Evolutionary conservation across 2,888 invertebrate genomes (phyloP).

Genomic region (Sphaerophoria rueppellii): DNA sequence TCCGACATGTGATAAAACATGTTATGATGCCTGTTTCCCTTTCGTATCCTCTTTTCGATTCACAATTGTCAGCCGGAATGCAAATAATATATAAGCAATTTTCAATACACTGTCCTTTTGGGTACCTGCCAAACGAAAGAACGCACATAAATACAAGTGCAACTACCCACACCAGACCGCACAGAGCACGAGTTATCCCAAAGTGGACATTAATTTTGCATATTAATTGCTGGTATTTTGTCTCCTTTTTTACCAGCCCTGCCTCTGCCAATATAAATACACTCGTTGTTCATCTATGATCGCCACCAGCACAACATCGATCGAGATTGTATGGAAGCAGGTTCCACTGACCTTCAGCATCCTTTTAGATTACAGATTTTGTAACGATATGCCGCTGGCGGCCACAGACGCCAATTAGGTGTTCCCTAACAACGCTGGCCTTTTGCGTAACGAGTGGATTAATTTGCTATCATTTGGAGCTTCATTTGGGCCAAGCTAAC

Average conservation of each 20-base stretch:
- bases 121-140: neutral
- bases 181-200: constrained; percentile 55
- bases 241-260: constrained; percentile 47
- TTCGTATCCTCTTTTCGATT: neutral
- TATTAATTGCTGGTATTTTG: constrained; percentile 65
- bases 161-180: constrained; percentile 14
- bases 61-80: constrained; percentile 22
- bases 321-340: constrained; percentile 39
- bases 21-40: constrained; percentile 57
- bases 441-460: constrained; percentile 62
- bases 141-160: neutral
- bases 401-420: constrained; percentile 62
- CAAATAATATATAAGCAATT: constrained; percentile 61
- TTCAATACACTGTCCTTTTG: constrained; percentile 26
- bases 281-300: constrained; percentile 16
- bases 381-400: constrained; percentile 53
- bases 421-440: constrained; percentile 48
- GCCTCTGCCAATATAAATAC: neutral
- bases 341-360: constrained; percentile 67
- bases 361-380: constrained; percentile 63
- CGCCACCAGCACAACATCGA: constrained; percentile 28
- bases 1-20: constrained; percentile 72
- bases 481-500: constrained; percentile 67
- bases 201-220: constrained; percentile 65
- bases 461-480: constrained; percentile 72